Evolutionary conservation across 1,140 invertebrate genomes (phyloP), one percentile per base, ranked within the genome.

Genomic region (Lepidurus packardi): DNA sequence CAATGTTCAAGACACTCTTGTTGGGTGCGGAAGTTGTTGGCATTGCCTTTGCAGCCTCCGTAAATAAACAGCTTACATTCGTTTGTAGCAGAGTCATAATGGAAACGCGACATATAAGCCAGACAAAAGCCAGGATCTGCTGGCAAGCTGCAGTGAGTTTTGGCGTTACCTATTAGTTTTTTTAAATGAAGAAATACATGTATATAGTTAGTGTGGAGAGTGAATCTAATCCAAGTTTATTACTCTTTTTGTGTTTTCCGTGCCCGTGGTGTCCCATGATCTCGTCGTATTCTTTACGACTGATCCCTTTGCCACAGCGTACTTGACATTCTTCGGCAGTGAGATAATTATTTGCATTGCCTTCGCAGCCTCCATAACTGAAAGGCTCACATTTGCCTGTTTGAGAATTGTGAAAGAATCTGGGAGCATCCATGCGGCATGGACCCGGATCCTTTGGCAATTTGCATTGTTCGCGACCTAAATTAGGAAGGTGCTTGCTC

Each of bases 21-120:
- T 83, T 94, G 90, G 0, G 92, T 91, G 7, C 88, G 86, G 86
- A 96, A 97, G 81, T 94, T 92, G 85, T 98, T 98, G 78, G 88
- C 86, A 85, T 96, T 98, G 44, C 92, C 93, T 83, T 92, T 93
- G 86, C 96, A 98, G 24, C 96, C 96, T 34, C 95, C 94, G 85
- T 95, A 98, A 3, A 82, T 86, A 86, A 98, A 97, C 81, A 73
- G 16, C n/a, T 77, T 45, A 45, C 79, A 80, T n/a, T 45, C 73
- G 24, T 47, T 34, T 5, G 13, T 43, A 25, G 41, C 44, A 21
- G 43, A 41, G 44, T 80, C 76, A 44, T 73, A 80, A 47, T 74
- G 78, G 45, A 43, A 80, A 44, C 79, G 76, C 25, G 65, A 24
- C n/a, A 9, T 21, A 1, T 45, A 73, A 16, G 45, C 41, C 11